Evolutionary conservation across 1,140 invertebrate genomes (phyloP).

Genomic region (Drosophila tsacasi): DNA sequence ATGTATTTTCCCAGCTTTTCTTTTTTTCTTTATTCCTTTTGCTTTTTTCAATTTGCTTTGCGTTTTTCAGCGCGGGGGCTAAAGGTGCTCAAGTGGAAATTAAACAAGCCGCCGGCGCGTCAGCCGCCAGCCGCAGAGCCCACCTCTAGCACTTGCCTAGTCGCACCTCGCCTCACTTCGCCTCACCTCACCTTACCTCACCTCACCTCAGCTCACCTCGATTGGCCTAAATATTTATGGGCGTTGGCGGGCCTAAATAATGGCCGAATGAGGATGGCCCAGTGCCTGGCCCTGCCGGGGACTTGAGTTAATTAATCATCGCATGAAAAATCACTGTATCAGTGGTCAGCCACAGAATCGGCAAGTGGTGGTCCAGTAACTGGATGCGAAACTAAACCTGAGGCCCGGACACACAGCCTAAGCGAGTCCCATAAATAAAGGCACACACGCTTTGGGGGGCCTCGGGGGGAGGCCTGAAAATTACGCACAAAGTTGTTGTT

Average conservation of each 20-base stretch:
- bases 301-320: slow-evolving; percentile 63
- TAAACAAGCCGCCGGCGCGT: slow-evolving; percentile 42
- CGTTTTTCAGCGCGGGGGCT: slow-evolving; percentile 29
- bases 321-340: slow-evolving; percentile 67
- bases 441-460: background rate
- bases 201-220: background rate
- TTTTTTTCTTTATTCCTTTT: slow-evolving; percentile 3
- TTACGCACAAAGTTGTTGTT: slow-evolving; percentile 59
- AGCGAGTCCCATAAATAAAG: slow-evolving; percentile 53
- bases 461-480: slow-evolving; percentile 18
- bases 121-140: slow-evolving; percentile 2
- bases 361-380: slow-evolving; percentile 16
- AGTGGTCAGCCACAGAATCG: slow-evolving; percentile 48
- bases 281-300: background rate
- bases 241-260: slow-evolving; percentile 26
- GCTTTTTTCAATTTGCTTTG: slow-evolving; percentile 46
- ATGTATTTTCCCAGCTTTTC: slow-evolving; percentile 19
- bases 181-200: too few relatives aligned
- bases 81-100: slow-evolving; percentile 65
- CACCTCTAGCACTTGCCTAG: slow-evolving; percentile 23
- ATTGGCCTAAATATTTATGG: slow-evolving; percentile 59
- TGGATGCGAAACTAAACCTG: slow-evolving; percentile 47
- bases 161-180: background rate
- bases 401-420: slow-evolving; percentile 16
- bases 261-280: slow-evolving; percentile 7